These are phyloP conservation scores for Sphaeridia pumilis DNA, from an alignment of 2,888 invertebrate species.

Conservation along the genomic window DNA sequence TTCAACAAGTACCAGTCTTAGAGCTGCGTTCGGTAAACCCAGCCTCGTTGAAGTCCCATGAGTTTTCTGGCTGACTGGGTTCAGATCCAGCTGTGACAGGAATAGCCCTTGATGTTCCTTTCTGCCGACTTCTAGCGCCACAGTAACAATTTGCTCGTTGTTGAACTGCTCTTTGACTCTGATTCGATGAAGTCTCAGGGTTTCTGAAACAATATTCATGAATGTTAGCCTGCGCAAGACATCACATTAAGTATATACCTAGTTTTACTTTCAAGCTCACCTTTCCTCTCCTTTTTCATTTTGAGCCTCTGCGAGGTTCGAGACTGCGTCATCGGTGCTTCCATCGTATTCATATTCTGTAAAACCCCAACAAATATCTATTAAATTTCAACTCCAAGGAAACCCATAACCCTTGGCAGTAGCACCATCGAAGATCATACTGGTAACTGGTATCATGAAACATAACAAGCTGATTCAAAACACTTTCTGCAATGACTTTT, in stretches of 20 bases:
- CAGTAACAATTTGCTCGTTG: background rate
- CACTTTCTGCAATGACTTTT: background rate
- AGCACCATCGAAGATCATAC: no score
- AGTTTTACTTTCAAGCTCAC: background rate
- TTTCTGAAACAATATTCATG: background rate
- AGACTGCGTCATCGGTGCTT: background rate
- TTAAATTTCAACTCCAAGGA: no score
- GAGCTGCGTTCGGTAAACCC: no score
- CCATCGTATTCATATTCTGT: background rate
- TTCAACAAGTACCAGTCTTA: no score
- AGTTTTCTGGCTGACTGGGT: background rate
- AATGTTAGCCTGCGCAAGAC: no score
- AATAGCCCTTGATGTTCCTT: background rate
- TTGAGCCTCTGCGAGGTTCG: background rate
- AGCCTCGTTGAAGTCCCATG: no score
- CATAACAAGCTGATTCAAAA: background rate
- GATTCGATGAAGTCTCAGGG: background rate
- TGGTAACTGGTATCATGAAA: background rate
- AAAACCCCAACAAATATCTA: no score
- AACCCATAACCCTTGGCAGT: background rate
- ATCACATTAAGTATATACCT: background rate
- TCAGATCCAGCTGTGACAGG: background rate
- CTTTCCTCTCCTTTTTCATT: slow-evolving; percentile 2
- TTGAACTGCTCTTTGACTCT: background rate
- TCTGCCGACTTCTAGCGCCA: background rate